A percentile compares a stretch with the other conserved stretches of the same genome.
phyloP scores from a whole-genome alignment of 2,113 vertebrate species.

The Morone chrysops region DNA sequence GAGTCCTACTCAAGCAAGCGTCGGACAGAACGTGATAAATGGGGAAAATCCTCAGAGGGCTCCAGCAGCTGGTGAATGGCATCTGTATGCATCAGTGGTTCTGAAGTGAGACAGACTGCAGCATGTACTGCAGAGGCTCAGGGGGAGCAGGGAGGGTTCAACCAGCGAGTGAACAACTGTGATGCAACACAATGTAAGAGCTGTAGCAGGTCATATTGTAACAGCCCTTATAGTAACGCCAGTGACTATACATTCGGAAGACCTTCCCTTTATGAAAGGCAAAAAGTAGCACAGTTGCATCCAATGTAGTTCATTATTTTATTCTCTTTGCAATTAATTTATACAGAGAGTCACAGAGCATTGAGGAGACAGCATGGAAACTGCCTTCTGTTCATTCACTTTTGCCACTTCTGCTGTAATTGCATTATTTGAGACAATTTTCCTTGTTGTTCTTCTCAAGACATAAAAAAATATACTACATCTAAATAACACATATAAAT shows the following conservation, averaged over 20 bases:
- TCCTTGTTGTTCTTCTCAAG: background rate
- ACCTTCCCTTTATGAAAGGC: slow-evolving; percentile 1
- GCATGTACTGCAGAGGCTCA: slow-evolving; percentile 67
- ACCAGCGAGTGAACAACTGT: slow-evolving; percentile 41
- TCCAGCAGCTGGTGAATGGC: slow-evolving; percentile 64
- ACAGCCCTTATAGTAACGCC: background rate
- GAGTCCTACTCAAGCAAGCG: slow-evolving; percentile 37
- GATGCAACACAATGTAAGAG: slow-evolving; percentile 80
- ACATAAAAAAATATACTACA: too few relatives aligned
- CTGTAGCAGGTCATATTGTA: background rate
- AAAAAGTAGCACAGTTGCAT: slow-evolving; percentile 11
- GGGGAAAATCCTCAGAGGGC: slow-evolving; percentile 43
- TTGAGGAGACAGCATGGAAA: background rate
- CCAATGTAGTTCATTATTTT: background rate
- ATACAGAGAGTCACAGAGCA: background rate
- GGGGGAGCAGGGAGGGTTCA: slow-evolving; percentile 42
- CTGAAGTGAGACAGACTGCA: slow-evolving; percentile 71
- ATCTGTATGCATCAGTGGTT: slow-evolving; percentile 71
- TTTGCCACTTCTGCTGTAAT: background rate
- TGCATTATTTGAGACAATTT: slow-evolving; percentile 6
- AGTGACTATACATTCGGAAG: slow-evolving; percentile 9
- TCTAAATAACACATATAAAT: too few relatives aligned
- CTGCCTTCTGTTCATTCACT: background rate
- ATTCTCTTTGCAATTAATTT: slow-evolving; percentile 9
- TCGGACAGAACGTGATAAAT: slow-evolving; percentile 57